Evolutionary conservation across 1,140 invertebrate genomes (phyloP), one percentile per base, ranked within the genome.

Genomic region (Drosophila sturtevanti): DNA sequence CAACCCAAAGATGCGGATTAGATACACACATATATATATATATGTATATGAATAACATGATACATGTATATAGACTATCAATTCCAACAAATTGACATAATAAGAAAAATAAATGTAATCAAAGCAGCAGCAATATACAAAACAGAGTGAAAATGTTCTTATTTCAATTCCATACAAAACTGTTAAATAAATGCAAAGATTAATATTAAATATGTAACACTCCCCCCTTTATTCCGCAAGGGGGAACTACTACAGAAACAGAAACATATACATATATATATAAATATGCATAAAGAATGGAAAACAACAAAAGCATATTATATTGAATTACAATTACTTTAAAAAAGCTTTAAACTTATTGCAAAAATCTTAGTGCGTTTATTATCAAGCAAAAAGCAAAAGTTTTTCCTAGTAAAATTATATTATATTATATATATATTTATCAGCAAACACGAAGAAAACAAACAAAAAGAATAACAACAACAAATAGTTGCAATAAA

Each of bases 241-340:
- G 51, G 21, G 22, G 6, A 16, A 56, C 61, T 60, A 54, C 24
- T 34, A 59, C 27, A 51, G 21, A 56, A 41, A 34, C 16, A 77
- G 67, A 70, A 67, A 80, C 69, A 72, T 60, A 48, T 38, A 64
- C 24, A 34, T 31, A 68, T 38, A 79, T 56, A 68, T 60, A 70
- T 56, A 68, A 55, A 70, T 72, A 63, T 55, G 31, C 18, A 41
- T 16, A 51, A 56, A 44, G 38, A 56, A 72, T 34, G 41, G 37
- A 67, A 78, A 63, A 70, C 58, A 63, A 70, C 52, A 67, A 76
- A 72, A 37, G 59, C 61, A 79, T 81, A 85, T 85, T 60, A 48
- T 61, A 77, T 77, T 18, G 56, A 77, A 86, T 81, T 86, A 86
- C 79, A 77, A 87, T 81, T 86, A 86, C 84, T 89, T 89, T 73